Conservation (phyloP, 2,113 vertebrate genomes). For the Hoplias malabaricus region DNA sequence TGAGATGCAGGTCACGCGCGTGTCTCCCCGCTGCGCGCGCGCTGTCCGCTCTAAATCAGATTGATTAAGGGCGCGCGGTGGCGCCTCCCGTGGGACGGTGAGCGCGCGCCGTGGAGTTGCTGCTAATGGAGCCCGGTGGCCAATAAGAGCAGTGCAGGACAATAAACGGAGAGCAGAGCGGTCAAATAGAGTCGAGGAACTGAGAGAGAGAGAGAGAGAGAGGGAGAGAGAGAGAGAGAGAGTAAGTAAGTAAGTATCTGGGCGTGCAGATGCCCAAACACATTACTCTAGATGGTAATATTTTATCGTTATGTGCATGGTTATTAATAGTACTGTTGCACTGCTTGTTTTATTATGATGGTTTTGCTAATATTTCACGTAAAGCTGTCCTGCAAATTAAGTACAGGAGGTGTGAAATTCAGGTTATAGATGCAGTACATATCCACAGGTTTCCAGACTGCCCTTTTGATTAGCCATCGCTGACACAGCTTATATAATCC, state of each 20-base stretch:
- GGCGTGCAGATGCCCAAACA: too few species aligned
- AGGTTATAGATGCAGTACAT: too few species aligned
- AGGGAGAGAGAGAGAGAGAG: neutral
- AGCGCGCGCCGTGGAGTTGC: conserved; percentile 64
- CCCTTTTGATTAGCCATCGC: too few species aligned
- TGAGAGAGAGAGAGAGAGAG: neutral
- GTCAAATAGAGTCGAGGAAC: conserved; percentile 69
- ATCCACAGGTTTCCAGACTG: too few species aligned
- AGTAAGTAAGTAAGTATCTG: neutral
- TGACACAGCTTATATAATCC: too few species aligned
- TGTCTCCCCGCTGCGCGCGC: conserved; percentile 57
- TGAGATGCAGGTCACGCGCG: conserved; percentile 76
- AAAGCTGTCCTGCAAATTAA: too few species aligned
- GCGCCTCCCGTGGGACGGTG: conserved; percentile 68
- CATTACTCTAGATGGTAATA: too few species aligned
- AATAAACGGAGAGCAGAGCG: conserved; percentile 69
- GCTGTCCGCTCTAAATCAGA: conserved; percentile 76
- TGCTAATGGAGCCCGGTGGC: conserved; percentile 73
- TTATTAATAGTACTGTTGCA: too few species aligned
- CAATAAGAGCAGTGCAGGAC: conserved; percentile 72
- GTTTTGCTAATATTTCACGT: neutral
- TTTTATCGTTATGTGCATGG: too few species aligned
- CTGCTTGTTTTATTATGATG: neutral
- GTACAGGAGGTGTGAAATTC: too few species aligned
- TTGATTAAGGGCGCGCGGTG: conserved; percentile 75